A percentile compares a stretch with the other conserved stretches of the same genome.
Evolutionary conservation across 1,140 invertebrate genomes (phyloP).

Genomic region (Drosophila kurseongensis): DNA sequence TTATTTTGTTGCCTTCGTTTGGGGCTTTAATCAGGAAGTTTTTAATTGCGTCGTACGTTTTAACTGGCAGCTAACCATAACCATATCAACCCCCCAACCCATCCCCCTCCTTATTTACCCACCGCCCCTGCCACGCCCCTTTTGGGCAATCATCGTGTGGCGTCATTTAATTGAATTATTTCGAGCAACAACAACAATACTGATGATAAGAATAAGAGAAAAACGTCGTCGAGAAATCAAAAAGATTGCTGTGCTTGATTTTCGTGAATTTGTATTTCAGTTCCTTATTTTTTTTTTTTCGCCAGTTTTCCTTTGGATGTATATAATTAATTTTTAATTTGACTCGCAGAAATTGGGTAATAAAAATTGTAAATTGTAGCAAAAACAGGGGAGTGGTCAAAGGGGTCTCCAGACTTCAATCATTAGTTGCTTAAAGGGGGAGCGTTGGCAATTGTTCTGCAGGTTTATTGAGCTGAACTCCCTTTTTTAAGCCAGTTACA

Average conservation of each 20-base stretch:
- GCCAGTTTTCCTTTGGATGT: slow-evolving; percentile 41
- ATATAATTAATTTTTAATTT: slow-evolving; percentile 82
- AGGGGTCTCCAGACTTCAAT: slow-evolving; percentile 20
- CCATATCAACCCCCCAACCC: slow-evolving; percentile 35
- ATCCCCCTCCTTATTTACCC: neutral
- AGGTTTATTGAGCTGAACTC: slow-evolving; percentile 13
- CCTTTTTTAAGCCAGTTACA: neutral
- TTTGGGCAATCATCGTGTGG: slow-evolving; percentile 55
- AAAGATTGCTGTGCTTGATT: slow-evolving; percentile 53
- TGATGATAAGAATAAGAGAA: slow-evolving; percentile 32
- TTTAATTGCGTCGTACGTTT: slow-evolving; percentile 79
- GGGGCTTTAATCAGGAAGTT: slow-evolving; percentile 80
- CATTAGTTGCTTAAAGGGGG: slow-evolving; percentile 19
- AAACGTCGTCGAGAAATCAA: slow-evolving; percentile 75
- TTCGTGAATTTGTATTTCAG: slow-evolving; percentile 25
- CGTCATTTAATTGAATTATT: slow-evolving; percentile 82
- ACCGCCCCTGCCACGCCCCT: neutral
- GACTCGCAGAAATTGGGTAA: slow-evolving; percentile 78
- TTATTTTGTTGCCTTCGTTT: slow-evolving; percentile 60
- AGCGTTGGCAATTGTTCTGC: slow-evolving; percentile 16
- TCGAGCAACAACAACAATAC: slow-evolving; percentile 67
- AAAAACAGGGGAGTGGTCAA: neutral
- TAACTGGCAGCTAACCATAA: slow-evolving; percentile 67
- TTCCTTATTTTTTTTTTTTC: slow-evolving; percentile 36
- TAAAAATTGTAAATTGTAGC: slow-evolving; percentile 76